These are phyloP conservation scores for Sylvia borin DNA, from an alignment of 2,797 vertebrate genomes.

Conservation along the genomic window DNA sequence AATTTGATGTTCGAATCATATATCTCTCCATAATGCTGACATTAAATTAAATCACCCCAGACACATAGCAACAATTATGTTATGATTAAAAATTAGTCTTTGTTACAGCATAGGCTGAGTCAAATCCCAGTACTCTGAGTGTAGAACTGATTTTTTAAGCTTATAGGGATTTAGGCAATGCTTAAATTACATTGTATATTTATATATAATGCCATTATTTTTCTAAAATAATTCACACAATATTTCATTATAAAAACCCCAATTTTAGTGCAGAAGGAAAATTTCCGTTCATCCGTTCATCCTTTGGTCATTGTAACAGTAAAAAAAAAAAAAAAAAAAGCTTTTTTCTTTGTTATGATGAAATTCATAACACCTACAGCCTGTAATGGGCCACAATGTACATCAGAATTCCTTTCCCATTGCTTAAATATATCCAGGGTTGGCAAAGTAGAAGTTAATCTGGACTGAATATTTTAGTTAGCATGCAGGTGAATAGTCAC, in stretches of 20 bases:
- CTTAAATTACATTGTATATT: not conserved
- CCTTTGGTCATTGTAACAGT: not conserved
- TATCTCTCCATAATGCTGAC: not conserved
- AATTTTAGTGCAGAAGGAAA: not conserved
- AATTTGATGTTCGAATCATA: not conserved
- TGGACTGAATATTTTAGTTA: not conserved
- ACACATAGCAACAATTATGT: not conserved
- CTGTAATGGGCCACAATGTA: not conserved
- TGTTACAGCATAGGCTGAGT: not conserved
- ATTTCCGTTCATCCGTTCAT: not conserved
- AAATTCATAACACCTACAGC: not conserved
- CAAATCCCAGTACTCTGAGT: not conserved
- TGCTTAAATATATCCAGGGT: not conserved
- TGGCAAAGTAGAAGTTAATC: not conserved
- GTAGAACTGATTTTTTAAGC: not conserved
- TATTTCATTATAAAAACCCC: not conserved
- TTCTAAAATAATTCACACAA: not conserved
- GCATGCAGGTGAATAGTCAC: not conserved
- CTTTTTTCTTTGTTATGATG: not conserved
- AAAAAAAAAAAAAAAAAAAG: not conserved
- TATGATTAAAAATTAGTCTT: not conserved
- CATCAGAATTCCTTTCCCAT: not conserved
- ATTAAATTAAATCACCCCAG: not conserved
- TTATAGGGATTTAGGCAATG: not conserved
- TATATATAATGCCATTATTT: not conserved